Base-by-base conservation (phyloP, 2,888 invertebrate genomes). In the Penaeus monodon region DNA sequence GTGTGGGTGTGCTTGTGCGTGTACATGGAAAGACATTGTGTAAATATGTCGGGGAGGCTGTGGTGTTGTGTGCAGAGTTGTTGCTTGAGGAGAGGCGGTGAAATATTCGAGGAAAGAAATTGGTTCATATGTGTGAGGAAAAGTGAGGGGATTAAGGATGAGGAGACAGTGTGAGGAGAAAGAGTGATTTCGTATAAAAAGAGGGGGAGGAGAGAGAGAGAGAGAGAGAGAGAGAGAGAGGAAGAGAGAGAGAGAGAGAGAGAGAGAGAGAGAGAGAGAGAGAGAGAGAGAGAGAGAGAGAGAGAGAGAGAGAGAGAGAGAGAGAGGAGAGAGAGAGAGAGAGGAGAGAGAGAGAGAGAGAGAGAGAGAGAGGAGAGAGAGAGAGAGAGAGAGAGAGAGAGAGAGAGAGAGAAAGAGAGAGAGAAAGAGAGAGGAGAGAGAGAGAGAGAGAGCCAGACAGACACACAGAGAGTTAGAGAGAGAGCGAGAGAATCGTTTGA, bases 221-320 rank as follows among this genome's bases (percentile, higher is more conserved):
- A 38, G 74, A 74, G 74, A 29, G 38, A 38, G 74, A 74, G 74
- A 57, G 57, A 27, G 77, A 77, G 49, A n/a, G 57, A 33, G 44
- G 49, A 6, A 20, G 33, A 38, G 77, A 44, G 27, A 44, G 57
- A 57, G 44, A 77, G 77, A 57, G 57, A 57, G 49, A 77, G 77
- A 77, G 17, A 44, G 57, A 57, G 57, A 57, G 57, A 57, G 57
- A 57, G 57, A 57, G 57, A 57, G 57, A 57, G 57, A 57, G 57
- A 49, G 49, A 49, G 49, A 49, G 49, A 14, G 49, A 14, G 49
- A 14, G 49, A 14, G 49, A 14, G 49, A 49, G 33, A 33, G 76
- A 44, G 27, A 38, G 57, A 57, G 38, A 76, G 76, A 57, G 27
- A 57, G 76, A 49, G 76, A 49, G 49, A 6, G 2, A 2, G 6